Evolutionary conservation across 2,113 vertebrate species (phyloP).

Genomic region (Promerops cafer): DNA sequence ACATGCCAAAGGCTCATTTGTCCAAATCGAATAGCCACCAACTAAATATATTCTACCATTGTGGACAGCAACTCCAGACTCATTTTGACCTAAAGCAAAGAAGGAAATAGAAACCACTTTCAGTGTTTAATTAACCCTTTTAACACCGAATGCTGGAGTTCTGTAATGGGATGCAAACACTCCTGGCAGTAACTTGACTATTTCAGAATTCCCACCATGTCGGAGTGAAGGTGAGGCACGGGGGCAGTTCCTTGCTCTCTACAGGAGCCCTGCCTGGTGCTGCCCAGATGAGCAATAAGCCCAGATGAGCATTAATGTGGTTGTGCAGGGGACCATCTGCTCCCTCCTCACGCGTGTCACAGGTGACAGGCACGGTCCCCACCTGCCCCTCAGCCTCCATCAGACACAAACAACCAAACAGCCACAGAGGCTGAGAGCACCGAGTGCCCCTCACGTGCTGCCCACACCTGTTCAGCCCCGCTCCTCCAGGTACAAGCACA

Average conservation of each 20-base stretch:
- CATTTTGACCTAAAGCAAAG: slow-evolving; percentile 87
- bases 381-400: background rate
- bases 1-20: slow-evolving; percentile 95
- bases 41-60: slow-evolving; percentile 96
- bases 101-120: slow-evolving; percentile 40
- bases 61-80: slow-evolving; percentile 93
- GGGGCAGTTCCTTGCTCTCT: background rate
- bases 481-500: background rate
- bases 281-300: background rate
- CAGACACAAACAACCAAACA: background rate
- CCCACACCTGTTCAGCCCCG: background rate
- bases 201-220: background rate
- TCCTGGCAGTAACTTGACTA: background rate
- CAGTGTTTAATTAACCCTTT: slow-evolving; percentile 58
- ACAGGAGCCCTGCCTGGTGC: background rate
- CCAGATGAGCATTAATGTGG: background rate
- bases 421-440: accelerated
- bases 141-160: background rate
- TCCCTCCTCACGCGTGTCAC: background rate
- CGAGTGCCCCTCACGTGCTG: background rate
- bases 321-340: background rate
- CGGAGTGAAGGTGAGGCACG: background rate
- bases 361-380: background rate
- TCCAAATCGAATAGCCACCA: slow-evolving; percentile 98
- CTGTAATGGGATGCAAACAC: background rate